Percentiles rank a stretch among this genome's conserved stretches.
These are phyloP conservation scores for Bombus confusus DNA, from an alignment of 1,140 invertebrate species.

Conservation along the genomic window DNA sequence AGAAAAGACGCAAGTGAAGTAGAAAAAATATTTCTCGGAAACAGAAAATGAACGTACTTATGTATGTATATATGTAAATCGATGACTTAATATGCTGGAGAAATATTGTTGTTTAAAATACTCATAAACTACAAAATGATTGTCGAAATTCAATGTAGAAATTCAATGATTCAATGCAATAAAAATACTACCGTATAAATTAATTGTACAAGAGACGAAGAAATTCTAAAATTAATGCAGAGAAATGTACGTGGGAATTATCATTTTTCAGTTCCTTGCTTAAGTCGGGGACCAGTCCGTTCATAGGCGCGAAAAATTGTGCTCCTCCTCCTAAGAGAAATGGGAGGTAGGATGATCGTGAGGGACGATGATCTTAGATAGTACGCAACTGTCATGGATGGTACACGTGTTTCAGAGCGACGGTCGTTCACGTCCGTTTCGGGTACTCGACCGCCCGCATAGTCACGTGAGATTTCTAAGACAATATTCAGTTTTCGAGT, in stretches of 20 bases:
- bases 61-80: background rate
- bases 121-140: background rate
- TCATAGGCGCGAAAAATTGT: background rate
- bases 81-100: background rate
- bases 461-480: constrained; percentile 9
- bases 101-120: background rate
- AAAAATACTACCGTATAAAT: too few relatives aligned
- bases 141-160: background rate
- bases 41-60: background rate
- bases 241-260: too few relatives aligned
- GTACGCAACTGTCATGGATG: constrained; percentile 61
- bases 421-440: constrained; percentile 29
- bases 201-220: too few relatives aligned
- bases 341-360: constrained; percentile 2
- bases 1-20: background rate
- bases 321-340: background rate
- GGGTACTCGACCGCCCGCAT: constrained; percentile 22
- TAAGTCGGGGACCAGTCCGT: background rate
- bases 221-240: too few relatives aligned
- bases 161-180: background rate
- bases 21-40: constrained; percentile 10
- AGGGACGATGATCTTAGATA: constrained; percentile 59
- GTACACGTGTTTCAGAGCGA: constrained; percentile 44
- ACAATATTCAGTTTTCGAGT: background rate
- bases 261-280: too few relatives aligned